Evolutionary conservation across 1,140 invertebrate genomes (phyloP).

Genomic region (Drosophila elegans): DNA sequence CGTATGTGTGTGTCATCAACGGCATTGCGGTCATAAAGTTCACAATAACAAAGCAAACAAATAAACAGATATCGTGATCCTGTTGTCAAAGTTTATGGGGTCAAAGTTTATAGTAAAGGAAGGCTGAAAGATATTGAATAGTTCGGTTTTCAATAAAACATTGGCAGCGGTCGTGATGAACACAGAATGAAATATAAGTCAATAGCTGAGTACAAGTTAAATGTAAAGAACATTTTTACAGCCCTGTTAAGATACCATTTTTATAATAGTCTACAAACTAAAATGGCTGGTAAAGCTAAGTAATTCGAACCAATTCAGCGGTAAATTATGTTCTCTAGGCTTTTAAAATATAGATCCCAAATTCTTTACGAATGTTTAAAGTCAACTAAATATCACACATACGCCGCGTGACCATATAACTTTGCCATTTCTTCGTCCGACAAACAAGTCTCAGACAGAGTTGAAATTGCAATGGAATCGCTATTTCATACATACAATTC

Average conservation of each 20-base stretch:
- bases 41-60: constrained; percentile 49
- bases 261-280: no score
- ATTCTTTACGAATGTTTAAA: background rate
- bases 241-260: no score
- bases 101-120: constrained; percentile 30
- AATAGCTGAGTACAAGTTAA: no score
- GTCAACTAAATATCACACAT: constrained; percentile 69
- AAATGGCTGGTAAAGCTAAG: no score
- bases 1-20: constrained; percentile 41
- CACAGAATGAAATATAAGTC: background rate
- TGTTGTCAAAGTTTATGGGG: constrained; percentile 46
- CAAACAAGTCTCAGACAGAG: constrained; percentile 44
- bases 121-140: background rate
- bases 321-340: no score
- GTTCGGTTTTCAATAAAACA: constrained; percentile 9
- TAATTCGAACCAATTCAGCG: no score
- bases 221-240: no score
- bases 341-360: background rate
- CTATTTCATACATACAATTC: constrained; percentile 9
- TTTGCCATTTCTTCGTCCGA: constrained; percentile 45
- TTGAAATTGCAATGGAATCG: constrained; percentile 22
- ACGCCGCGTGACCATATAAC: constrained; percentile 54
- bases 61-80: constrained; percentile 50
- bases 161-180: background rate
- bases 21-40: constrained; percentile 51